These are phyloP conservation scores for Ligdia adustata DNA, from an alignment of 2,888 invertebrate species.

Conservation along the genomic window DNA sequence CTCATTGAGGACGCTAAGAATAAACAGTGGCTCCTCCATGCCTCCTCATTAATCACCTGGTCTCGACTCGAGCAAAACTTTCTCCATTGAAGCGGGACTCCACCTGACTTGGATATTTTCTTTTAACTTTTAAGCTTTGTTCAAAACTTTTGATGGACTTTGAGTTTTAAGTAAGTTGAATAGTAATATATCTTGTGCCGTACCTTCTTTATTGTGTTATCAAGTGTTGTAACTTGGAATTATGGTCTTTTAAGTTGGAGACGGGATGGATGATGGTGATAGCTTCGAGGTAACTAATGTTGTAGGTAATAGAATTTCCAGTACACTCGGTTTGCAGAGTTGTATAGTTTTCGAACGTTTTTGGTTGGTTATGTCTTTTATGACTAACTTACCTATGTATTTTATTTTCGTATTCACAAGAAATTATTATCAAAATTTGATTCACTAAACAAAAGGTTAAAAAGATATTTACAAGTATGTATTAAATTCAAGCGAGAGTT, in stretches of 20 bases:
- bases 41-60: constrained; percentile 73
- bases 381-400: no score
- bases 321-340: background rate
- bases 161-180: constrained; percentile 81
- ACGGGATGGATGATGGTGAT: constrained; percentile 23
- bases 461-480: no score
- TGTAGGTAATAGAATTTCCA: constrained; percentile 19
- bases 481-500: no score
- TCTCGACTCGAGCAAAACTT: constrained; percentile 61
- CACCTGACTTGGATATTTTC: constrained; percentile 82
- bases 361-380: no score
- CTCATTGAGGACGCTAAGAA: constrained; percentile 68
- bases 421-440: no score
- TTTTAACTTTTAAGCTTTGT: constrained; percentile 83
- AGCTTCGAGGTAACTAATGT: constrained; percentile 16
- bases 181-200: constrained; percentile 78
- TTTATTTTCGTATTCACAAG: no score
- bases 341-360: background rate
- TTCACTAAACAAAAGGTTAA: no score
- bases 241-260: constrained; percentile 42
- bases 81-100: constrained; percentile 73
- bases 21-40: constrained; percentile 62
- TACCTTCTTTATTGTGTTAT: constrained; percentile 60
- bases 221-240: constrained; percentile 51
- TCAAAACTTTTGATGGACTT: constrained; percentile 81